Evolutionary conservation across 1,140 invertebrate species (phyloP).

Genomic region (Goniozus legneri): DNA sequence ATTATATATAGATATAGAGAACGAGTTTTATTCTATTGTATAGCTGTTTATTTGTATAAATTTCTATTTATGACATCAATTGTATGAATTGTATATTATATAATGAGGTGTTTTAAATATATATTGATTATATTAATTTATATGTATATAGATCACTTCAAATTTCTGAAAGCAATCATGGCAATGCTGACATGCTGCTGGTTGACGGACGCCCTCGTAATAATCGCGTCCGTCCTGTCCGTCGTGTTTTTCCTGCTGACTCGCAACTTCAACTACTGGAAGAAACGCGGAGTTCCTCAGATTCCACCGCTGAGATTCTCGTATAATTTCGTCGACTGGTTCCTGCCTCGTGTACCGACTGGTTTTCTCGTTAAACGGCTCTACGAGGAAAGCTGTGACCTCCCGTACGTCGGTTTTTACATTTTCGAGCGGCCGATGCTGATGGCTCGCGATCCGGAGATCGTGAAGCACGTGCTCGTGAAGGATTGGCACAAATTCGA

Average conservation of each 20-base stretch:
- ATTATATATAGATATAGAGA: too few relatives aligned
- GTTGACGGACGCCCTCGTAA: too few relatives aligned
- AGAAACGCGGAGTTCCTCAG: slow-evolving; percentile 20
- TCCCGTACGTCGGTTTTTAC: slow-evolving; percentile 42
- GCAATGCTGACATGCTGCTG: too few relatives aligned
- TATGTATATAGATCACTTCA: too few relatives aligned
- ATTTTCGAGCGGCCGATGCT: slow-evolving; percentile 48
- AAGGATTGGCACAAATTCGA: slow-evolving; percentile 59
- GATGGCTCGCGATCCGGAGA: slow-evolving; percentile 55
- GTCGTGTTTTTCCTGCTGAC: slow-evolving; percentile 6
- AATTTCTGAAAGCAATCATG: too few relatives aligned
- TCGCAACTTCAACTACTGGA: slow-evolving; percentile 31
- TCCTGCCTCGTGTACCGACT: slow-evolving; percentile 22
- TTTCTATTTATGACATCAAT: too few relatives aligned
- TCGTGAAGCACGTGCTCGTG: slow-evolving; percentile 55
- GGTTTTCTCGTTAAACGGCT: slow-evolving; percentile 23
- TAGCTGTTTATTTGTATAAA: too few relatives aligned
- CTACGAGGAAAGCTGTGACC: slow-evolving; percentile 20
- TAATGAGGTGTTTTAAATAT: too few relatives aligned
- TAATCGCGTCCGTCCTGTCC: too few relatives aligned
- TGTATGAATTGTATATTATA: too few relatives aligned
- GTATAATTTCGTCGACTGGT: slow-evolving; percentile 22
- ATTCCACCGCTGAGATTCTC: slow-evolving; percentile 20
- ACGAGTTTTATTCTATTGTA: too few relatives aligned
- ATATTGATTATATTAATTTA: too few relatives aligned